These are phyloP conservation scores for Varanus salvator DNA, from an alignment of 2,113 vertebrate genomes.

Conservation along the genomic window DNA sequence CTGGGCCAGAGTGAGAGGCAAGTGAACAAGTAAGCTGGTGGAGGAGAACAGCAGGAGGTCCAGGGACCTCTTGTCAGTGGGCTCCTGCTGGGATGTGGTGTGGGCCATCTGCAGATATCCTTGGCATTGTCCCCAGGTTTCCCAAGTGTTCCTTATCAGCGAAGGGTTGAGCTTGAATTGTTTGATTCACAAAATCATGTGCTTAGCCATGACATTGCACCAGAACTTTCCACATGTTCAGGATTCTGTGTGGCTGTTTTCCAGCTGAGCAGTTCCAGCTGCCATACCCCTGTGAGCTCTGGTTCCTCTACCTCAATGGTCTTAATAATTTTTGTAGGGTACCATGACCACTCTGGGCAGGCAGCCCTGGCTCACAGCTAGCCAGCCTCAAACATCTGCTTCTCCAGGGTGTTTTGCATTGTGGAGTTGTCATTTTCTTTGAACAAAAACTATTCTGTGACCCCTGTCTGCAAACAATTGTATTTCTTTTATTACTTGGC, in stretches of 20 bases:
- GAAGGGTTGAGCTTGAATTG: background rate
- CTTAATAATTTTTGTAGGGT: no score
- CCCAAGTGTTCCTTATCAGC: background rate
- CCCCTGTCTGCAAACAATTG: background rate
- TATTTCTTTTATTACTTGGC: constrained; percentile 6
- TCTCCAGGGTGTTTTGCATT: no score
- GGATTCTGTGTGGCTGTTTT: background rate
- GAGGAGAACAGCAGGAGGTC: no score
- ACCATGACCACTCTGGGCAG: background rate
- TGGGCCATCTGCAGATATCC: no score
- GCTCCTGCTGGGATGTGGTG: no score
- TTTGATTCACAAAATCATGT: background rate
- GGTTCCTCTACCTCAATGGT: no score
- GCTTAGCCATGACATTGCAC: background rate
- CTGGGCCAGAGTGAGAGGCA: no score
- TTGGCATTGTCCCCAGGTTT: background rate
- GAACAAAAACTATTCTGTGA: background rate
- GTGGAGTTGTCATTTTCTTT: background rate
- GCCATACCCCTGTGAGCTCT: no score
- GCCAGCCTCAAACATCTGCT: background rate
- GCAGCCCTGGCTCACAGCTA: background rate
- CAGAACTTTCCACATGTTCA: background rate
- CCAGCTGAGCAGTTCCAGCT: background rate
- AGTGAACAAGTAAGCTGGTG: no score
- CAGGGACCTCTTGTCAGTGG: no score